phyloP scores from a whole-genome alignment of 2,888 invertebrate genomes.

The Leptothorax acervorum region DNA sequence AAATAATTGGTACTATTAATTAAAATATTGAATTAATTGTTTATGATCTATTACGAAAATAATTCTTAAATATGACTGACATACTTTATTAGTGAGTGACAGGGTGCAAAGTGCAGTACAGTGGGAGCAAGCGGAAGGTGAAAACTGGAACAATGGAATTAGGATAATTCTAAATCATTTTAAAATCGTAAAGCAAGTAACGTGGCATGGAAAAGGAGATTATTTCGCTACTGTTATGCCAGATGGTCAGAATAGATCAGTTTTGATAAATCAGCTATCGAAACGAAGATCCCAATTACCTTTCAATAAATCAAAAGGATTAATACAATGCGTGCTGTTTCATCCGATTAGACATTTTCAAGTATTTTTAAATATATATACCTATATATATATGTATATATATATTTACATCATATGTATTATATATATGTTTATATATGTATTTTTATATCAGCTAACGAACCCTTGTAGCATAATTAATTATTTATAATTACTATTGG shows the following conservation, averaged over 20 bases:
- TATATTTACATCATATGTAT: too few relatives aligned
- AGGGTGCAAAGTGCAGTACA: constrained; percentile 86
- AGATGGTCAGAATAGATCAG: constrained; percentile 93
- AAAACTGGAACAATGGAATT: constrained; percentile 89
- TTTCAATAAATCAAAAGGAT: constrained; percentile 95
- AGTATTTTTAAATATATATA: too few relatives aligned
- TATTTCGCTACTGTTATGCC: constrained; percentile 96
- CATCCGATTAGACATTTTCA: constrained; percentile 97
- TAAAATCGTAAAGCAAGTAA: constrained; percentile 91
- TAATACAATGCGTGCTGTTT: constrained; percentile 96
- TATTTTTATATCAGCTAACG: too few relatives aligned
- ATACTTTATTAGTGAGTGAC: constrained; percentile 82
- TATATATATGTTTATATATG: too few relatives aligned
- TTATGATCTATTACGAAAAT: constrained; percentile 13
- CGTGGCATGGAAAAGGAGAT: constrained; percentile 98
- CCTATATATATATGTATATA: too few relatives aligned
- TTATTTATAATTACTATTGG: too few relatives aligned
- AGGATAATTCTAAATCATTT: constrained; percentile 92
- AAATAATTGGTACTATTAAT: constrained; percentile 86
- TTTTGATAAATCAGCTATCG: constrained; percentile 97
- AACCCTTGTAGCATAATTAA: too few relatives aligned
- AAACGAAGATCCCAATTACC: constrained; percentile 96
- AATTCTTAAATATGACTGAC: constrained; percentile 21
- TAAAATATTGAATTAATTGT: constrained; percentile 10
- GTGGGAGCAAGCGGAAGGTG: constrained; percentile 89